phyloP scores from a whole-genome alignment of 1,140 invertebrate species.

The Diorhabda sublineata region DNA sequence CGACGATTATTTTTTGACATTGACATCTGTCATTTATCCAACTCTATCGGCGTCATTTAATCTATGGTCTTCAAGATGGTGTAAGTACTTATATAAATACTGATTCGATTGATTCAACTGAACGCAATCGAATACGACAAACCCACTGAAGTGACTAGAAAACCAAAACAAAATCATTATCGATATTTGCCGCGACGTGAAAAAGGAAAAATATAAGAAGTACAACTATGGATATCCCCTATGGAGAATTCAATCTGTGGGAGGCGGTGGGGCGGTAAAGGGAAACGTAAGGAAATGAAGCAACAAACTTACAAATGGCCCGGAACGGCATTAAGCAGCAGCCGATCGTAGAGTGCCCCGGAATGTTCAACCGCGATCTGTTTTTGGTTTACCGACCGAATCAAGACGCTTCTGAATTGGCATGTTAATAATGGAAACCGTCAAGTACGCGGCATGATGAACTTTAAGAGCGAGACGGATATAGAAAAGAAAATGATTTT shows the following conservation, averaged over 20 bases:
- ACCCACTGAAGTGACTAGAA: too few relatives aligned
- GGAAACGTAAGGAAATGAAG: conserved; percentile 36
- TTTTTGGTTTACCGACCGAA: conserved; percentile 40
- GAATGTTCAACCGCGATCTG: conserved; percentile 38
- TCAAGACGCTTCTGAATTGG: conserved; percentile 28
- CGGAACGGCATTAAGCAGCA: conserved; percentile 40
- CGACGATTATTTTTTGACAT: too few relatives aligned
- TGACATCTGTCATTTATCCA: too few relatives aligned
- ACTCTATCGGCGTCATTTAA: too few relatives aligned
- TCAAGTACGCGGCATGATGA: conserved; percentile 7
- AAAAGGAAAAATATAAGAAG: background rate
- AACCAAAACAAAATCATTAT: too few relatives aligned
- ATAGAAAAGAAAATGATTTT: too few relatives aligned
- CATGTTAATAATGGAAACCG: conserved; percentile 19
- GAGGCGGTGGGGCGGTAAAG: conserved; percentile 8
- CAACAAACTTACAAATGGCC: conserved; percentile 42
- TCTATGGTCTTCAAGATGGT: too few relatives aligned
- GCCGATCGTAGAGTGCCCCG: conserved; percentile 34
- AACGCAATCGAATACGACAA: too few relatives aligned
- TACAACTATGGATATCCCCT: conserved; percentile 6
- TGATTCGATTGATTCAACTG: too few relatives aligned
- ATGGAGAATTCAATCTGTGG: conserved; percentile 18
- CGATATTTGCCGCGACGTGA: too few relatives aligned
- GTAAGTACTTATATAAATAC: too few relatives aligned
- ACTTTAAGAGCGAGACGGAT: background rate